phyloP scores from a whole-genome alignment of 2,797 vertebrate genomes.

The Novumbra hubbsi region DNA sequence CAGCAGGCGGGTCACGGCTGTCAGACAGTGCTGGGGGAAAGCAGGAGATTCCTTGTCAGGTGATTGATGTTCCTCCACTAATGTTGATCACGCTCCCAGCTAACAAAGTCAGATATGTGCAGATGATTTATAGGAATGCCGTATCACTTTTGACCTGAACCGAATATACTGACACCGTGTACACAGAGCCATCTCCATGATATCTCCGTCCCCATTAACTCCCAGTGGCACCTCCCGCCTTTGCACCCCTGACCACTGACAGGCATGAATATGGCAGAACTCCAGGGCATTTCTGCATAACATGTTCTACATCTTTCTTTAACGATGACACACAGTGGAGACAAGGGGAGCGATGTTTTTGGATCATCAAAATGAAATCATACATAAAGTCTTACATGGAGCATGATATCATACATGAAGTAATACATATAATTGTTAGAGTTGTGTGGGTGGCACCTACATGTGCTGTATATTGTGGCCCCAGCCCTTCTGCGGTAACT shows the following conservation, averaged over 20 bases:
- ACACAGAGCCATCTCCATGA: not conserved
- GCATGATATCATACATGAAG: too few relatives aligned
- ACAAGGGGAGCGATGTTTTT: too few relatives aligned
- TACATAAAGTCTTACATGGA: too few relatives aligned
- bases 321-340: too few relatives aligned
- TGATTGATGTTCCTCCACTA: not conserved
- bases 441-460: too few relatives aligned
- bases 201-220: not conserved
- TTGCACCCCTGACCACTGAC: not conserved
- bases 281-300: too few relatives aligned
- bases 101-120: not conserved
- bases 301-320: too few relatives aligned
- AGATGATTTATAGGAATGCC: slow-evolving; percentile 5
- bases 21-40: not conserved
- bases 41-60: not conserved
- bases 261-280: too few relatives aligned
- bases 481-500: not conserved
- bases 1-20: not conserved
- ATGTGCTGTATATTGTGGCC: too few relatives aligned
- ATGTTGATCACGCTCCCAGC: not conserved
- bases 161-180: not conserved
- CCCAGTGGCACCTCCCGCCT: not conserved
- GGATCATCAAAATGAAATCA: too few relatives aligned
- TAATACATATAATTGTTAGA: too few relatives aligned
- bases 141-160: not conserved